Evolutionary conservation across 2,113 vertebrate genomes (phyloP), one percentile per base, ranked within the genome.

Genomic region (Thalassoma bifasciatum): DNA sequence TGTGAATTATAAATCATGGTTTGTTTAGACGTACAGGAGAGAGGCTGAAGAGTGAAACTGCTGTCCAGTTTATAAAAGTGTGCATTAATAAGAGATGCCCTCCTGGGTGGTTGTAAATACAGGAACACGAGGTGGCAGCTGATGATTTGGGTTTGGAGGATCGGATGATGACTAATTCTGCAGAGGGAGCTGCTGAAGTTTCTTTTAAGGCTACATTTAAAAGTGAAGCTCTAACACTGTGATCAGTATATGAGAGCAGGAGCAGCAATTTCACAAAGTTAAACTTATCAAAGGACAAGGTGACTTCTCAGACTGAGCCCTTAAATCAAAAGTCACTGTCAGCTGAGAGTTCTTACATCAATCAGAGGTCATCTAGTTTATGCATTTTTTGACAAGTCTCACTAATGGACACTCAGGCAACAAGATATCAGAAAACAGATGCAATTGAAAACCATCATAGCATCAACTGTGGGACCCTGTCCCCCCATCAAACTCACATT

Each of bases 1-100:
- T 58, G 83, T 74, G 90, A 93, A 93, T 92, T 92, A 92, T 94
- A 92, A 93, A 94, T 93, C 92, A 91, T 26, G 63, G 92, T 91
- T 91, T 94, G 93, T 93, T 94, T 94, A 92, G 92, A 92, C 86
- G 60, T 79, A 67, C 54, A 38, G 72, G 80, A 69, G 49, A 74
- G 67, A 73, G 72, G 77, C 1, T 53, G 88, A 88, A 78, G 86
- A 91, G 83, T 77, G 83, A 91, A 90, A 86, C 83, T 81, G 79
- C 88, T 90, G 92, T 93, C 93, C 94, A 88, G 92, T 94, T 93
- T 92, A 92, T 91, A 91, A 91, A 93, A 92, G 86, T 89, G 74
- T 86, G 83, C 91, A 93, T 94, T 91, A 93, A 93, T 92, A 92
- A 92, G 84, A 85, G 77, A 86, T 87, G 84, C 80, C 83, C 89